Percentiles rank a stretch among this genome's conserved stretches.
Conservation (phyloP, 2,797 vertebrate species). For the Siniperca scherzeri region DNA sequence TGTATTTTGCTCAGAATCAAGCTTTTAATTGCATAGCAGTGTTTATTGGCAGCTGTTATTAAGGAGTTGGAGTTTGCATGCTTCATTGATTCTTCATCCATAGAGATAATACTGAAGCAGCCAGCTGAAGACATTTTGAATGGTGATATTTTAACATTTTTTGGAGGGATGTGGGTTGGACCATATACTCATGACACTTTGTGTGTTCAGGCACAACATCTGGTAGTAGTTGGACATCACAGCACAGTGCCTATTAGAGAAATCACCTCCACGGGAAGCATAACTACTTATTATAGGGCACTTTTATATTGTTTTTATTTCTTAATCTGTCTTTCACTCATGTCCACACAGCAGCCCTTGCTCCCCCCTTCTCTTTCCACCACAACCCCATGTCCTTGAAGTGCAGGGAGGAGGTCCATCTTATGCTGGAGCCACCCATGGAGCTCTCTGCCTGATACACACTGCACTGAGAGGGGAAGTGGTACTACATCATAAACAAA, state of each 20-base stretch:
- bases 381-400: constrained; percentile 65
- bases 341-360: constrained; percentile 17
- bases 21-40: background rate
- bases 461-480: constrained; percentile 57
- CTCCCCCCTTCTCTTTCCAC: constrained; percentile 28
- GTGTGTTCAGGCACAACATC: constrained; percentile 47
- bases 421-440: constrained; percentile 71
- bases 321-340: constrained; percentile 27
- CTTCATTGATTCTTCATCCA: constrained; percentile 11
- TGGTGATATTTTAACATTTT: background rate
- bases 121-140: background rate
- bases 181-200: background rate
- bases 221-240: constrained; percentile 44
- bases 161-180: background rate
- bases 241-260: constrained; percentile 9
- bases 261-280: background rate
- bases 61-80: background rate
- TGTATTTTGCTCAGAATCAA: background rate
- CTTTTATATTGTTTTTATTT: constrained; percentile 30
- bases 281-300: background rate
- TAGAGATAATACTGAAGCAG: background rate
- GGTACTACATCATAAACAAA: constrained; percentile 68
- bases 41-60: background rate
- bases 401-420: constrained; percentile 53
- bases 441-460: constrained; percentile 41